Evolutionary conservation across 2,888 invertebrate species (phyloP), one percentile per base, ranked within the genome.

Genomic region (Pyrgus malvae): DNA sequence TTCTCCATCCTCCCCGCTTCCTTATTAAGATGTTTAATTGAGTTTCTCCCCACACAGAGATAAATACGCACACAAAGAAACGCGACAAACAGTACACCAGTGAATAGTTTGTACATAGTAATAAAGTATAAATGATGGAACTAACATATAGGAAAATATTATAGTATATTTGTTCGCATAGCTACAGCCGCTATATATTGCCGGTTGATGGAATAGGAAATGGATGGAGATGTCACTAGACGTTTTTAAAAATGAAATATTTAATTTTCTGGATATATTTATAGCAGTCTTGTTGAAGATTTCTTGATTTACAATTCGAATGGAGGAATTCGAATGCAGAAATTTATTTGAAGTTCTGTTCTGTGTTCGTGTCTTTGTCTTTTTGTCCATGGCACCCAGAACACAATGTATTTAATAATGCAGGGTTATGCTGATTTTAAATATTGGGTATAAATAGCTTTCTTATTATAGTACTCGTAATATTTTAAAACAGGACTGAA

Each of bases 101-200:
- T 83, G 78, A 80, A 82, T 86, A 85, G 84, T 82, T 81, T 68
- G 70, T 83, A 81, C 86, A 87, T 82, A 85, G 85, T 82, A 85
- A 88, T 89, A 88, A 90, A 90, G 88, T 87, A 90, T 88, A 90
- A 89, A 89, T 89, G 89, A 90, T 90, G 87, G 81, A 88, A 87
- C 82, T 82, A 80, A 84, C 85, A 86, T 89, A 89, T 87, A 88
- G 82, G 81, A 87, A 89, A 87, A 89, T 90, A 89, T 90, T 84
- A 88, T 88, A n/a, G n/a, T n/a, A 88, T 86, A 87, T 88, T 83
- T 85, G 80, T 81, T 77, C 81, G 79, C 80, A 81, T 86, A 87
- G 80, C 81, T 83, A 84, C 78, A 76, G 69, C 70, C 70, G 81
- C 77, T 88, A 85, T 89, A 85, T 85, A 86, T 85, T 58, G 65